Base-by-base conservation (phyloP, 2,888 invertebrate species). In the Dermolepida albohirtum region DNA sequence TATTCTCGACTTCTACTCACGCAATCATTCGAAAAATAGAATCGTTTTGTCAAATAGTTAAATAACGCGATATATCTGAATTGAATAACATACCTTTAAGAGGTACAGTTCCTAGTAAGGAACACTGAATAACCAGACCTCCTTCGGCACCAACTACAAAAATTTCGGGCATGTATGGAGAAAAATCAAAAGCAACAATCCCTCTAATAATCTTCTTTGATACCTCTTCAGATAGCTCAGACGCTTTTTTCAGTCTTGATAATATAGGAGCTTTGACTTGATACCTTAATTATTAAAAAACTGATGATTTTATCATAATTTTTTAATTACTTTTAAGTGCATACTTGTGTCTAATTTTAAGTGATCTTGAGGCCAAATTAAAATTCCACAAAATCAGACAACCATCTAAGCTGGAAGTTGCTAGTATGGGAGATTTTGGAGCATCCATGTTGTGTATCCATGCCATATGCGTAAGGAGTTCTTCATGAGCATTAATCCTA, bases 61-160 rank as follows among this genome's bases (percentile, higher is more conserved):
- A 22, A n/a, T 4, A 4, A 22, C 1, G 22, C 22, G 22, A 22
- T 22, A 22, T 2, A 22, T 22, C 1, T 22, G n/a, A 22, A 22
- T 22, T 2, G 4, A 22, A 22, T 22, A 22, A 4, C 2, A 29
- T 69, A 77, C 77, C 75, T 77, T 79, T 80, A 8, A 82, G 57
- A 70, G 75, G 72, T 29, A 76, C 80, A 0, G 80, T 76, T 12
- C 82, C 81, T 8, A 83, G 69, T n/a, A 79, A 72, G 4, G 84
- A 83, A 70, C 84, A 84, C 57, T 81, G 79, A 2, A 82, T 78
- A 1, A 84, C 72, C 29, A 81, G 71, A 22, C 84, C 84, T 6
- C 84, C 84, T 73, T 84, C 84, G 41, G 80, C 76, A 0, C 80
- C 84, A n/a, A 83, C 80, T 2, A 84, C 72, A 74, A 85, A 84